Conservation (phyloP, 1,140 invertebrate genomes). For the Contarinia nasturtii region DNA sequence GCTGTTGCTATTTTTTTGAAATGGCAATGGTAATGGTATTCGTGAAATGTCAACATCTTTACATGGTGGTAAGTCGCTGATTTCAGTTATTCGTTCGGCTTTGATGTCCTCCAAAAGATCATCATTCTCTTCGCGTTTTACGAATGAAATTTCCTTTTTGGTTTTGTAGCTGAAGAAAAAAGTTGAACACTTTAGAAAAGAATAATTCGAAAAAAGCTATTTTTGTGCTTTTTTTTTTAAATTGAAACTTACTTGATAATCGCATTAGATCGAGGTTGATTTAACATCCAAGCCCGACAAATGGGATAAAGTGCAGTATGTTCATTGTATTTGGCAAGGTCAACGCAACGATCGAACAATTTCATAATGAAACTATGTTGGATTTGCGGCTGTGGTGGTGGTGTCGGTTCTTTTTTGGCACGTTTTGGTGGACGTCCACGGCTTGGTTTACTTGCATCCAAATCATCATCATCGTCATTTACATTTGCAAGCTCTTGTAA, state of each 20-base stretch:
- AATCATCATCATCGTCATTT: conserved; percentile 26
- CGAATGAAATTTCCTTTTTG: conserved; percentile 8
- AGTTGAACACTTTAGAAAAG: too few relatives aligned
- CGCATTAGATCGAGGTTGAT: conserved; percentile 49
- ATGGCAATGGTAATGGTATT: conserved; percentile 30
- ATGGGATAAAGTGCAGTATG: conserved; percentile 81
- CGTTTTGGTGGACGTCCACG: conserved; percentile 18
- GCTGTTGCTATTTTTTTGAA: conserved; percentile 14
- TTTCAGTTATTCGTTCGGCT: conserved; percentile 13
- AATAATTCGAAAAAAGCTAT: too few relatives aligned
- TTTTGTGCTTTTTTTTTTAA: conserved; percentile 8
- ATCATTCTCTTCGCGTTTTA: conserved; percentile 15
- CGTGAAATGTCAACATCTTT: conserved; percentile 27
- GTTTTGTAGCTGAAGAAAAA: conserved; percentile 18
- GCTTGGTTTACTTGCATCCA: neutral
- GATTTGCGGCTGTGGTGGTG: conserved; percentile 12
- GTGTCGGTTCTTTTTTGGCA: neutral
- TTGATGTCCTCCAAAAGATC: conserved; percentile 12
- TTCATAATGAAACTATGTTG: conserved; percentile 82
- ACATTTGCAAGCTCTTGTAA: conserved; percentile 36
- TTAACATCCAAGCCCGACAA: conserved; percentile 86
- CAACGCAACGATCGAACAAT: conserved; percentile 82
- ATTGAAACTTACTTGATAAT: conserved; percentile 28
- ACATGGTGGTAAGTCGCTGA: conserved; percentile 27
- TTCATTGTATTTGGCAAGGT: conserved; percentile 79